Base-by-base conservation (phyloP, 2,888 invertebrate genomes). In the Morpho deidamia region DNA sequence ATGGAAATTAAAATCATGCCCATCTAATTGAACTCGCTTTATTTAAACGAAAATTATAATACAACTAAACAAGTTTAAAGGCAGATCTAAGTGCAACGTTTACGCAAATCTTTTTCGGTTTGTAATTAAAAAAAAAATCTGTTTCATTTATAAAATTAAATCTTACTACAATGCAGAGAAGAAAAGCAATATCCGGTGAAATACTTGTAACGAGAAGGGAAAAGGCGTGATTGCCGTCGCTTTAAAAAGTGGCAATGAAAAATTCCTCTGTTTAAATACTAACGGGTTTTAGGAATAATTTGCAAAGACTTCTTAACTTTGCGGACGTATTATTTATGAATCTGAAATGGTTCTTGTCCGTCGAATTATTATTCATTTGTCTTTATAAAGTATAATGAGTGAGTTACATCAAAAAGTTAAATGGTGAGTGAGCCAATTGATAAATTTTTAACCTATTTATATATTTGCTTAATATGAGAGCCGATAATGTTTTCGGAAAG, bases 81-180 rank as follows among this genome's bases (percentile, higher is more conserved):
- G 3, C 5, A 23, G 5, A 23, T 5, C 23, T 23, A 5, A 23
- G 23, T 23, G 2, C 3, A 23, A 5, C 23, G 23, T 42, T 49
- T 42, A 14, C 32, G 73, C 65, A 70, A 78, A 81, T 76, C 68
- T 68, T 66, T 77, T 80, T 73, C 70, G 66, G 67, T 67, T 52
- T 72, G 66, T 72, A 72, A 73, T 79, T 78, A 81, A 80, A 78
- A 78, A 74, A 74, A 83, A 84, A 83, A 84, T 85, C 81, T 80
- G 78, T 86, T 85, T 81, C 83, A 84, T 85, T 84, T 81, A 80
- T 80, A 79, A 81, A 81, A 81, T 83, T 81, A 81, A 79, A 85
- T 83, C 78, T 80, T 78, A 81, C 83, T 81, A 83, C 71, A 70
- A 68, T 60, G 23, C 7, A 62, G 68, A 72, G 69, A 72, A 72